Evolutionary conservation across 2,888 invertebrate species (phyloP).

Genomic region (Rhagium mordax): DNA sequence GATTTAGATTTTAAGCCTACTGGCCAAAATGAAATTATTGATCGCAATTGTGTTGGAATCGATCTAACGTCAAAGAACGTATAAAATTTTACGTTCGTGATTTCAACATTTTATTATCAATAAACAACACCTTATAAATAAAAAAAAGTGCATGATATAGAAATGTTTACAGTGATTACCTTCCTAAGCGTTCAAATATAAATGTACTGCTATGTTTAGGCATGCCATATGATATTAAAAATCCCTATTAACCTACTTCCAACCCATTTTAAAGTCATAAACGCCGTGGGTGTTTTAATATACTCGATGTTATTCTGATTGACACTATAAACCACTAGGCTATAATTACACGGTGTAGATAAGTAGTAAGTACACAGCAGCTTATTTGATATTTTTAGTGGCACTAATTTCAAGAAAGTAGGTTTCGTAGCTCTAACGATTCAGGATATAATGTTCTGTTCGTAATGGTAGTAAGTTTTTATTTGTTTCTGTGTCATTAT

Average conservation of each 20-base stretch:
- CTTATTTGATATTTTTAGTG: neutral
- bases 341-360: neutral
- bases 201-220: neutral
- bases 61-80: too few relatives aligned
- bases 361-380: neutral
- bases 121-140: neutral
- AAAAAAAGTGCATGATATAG: neutral
- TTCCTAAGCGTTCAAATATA: neutral
- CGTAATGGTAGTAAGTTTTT: neutral
- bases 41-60: too few relatives aligned
- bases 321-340: neutral
- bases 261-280: neutral
- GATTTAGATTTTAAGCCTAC: too few relatives aligned
- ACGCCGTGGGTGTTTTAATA: conserved; percentile 11
- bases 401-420: conserved; percentile 3
- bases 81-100: neutral
- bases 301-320: neutral
- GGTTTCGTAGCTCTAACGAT: neutral
- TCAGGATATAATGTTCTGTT: conserved; percentile 6
- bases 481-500: too few relatives aligned
- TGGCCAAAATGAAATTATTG: too few relatives aligned
- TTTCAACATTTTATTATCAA: neutral
- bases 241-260: conserved; percentile 22
- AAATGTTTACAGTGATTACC: neutral
- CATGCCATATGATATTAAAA: conserved; percentile 18